These are phyloP conservation scores for Cyrtodaria siliqua DNA, from an alignment of 2,888 invertebrate species.

Conservation along the genomic window DNA sequence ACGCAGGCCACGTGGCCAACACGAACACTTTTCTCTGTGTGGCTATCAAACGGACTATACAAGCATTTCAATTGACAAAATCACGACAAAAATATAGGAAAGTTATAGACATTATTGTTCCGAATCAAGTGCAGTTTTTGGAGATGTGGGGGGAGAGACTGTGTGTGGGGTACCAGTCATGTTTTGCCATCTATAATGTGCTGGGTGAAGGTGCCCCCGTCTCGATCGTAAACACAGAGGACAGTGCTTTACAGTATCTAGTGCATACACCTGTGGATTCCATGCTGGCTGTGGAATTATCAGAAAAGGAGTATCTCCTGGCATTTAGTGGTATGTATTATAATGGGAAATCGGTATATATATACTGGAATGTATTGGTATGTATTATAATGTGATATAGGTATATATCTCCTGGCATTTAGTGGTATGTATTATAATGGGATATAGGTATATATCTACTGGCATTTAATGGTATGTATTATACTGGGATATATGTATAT, in stretches of 20 bases:
- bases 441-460: no score
- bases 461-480: no score
- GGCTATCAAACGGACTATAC: constrained; percentile 94
- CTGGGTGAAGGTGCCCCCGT: constrained; percentile 89
- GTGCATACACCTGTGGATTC: constrained; percentile 96
- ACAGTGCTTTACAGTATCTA: constrained; percentile 94
- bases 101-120: constrained; percentile 95
- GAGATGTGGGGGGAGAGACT: constrained; percentile 93
- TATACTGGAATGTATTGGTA: no score
- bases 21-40: constrained; percentile 92
- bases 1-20: constrained; percentile 86
- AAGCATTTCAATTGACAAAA: constrained; percentile 97
- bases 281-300: constrained; percentile 91
- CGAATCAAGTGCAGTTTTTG: constrained; percentile 93
- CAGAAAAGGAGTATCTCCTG: constrained; percentile 87
- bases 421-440: no score
- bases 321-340: constrained; percentile 84
- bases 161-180: constrained; percentile 97
- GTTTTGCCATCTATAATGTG: constrained; percentile 96
- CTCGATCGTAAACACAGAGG: constrained; percentile 96
- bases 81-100: constrained; percentile 91
- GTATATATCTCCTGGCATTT: no score
- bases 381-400: no score
- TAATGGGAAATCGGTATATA: no score
- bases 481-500: no score